A percentile compares a stretch with the other conserved stretches of the same genome.
phyloP scores from a whole-genome alignment of 2,113 vertebrate species.

The Macroglossus sobrinus region DNA sequence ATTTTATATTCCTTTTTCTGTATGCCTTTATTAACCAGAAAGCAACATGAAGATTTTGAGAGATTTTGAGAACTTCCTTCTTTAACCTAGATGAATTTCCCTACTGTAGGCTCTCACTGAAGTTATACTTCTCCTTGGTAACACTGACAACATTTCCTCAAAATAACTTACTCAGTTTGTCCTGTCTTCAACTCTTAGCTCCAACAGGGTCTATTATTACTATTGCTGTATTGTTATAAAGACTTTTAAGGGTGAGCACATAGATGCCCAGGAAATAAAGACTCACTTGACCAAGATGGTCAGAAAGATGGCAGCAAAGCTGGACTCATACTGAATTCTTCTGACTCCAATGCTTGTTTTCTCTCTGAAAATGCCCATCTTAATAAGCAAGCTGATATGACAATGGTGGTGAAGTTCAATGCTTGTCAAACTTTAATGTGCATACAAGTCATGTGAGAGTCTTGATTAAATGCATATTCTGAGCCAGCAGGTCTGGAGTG shows the following conservation, averaged over 20 bases:
- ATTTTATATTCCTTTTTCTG: not conserved
- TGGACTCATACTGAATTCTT: not conserved
- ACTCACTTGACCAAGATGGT: not conserved
- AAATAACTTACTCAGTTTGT: not conserved
- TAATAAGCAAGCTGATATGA: not conserved
- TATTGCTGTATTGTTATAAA: not conserved
- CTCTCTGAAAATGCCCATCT: not conserved
- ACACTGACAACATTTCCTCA: not conserved
- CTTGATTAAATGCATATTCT: not conserved
- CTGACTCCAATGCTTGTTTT: not conserved
- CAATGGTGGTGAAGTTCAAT: not conserved
- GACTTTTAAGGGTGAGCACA: not conserved
- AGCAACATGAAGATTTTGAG: not conserved
- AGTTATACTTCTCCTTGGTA: not conserved
- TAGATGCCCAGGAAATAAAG: not conserved
- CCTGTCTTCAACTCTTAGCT: not conserved
- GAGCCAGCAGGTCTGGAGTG: not conserved
- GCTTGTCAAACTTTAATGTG: not conserved
- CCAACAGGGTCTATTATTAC: not conserved
- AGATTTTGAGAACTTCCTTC: not conserved
- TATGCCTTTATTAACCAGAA: not conserved
- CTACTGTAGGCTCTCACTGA: not conserved
- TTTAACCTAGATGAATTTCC: not conserved
- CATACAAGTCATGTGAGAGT: not conserved
- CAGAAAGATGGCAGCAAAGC: not conserved